Evolutionary conservation across 2,888 invertebrate genomes (phyloP).

Genomic region (Macrophya annulata): DNA sequence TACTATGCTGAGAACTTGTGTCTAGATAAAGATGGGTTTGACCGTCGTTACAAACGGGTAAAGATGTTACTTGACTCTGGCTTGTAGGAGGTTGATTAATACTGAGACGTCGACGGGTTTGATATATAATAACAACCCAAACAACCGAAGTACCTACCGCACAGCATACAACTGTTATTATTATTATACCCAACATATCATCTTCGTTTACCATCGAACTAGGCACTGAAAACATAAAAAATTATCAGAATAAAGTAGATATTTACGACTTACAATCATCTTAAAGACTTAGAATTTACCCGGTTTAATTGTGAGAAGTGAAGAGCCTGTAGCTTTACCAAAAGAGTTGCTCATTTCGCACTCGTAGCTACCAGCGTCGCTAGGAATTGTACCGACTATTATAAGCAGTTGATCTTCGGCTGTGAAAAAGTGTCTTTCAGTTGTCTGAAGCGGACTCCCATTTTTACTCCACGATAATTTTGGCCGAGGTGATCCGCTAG

Average conservation of each 20-base stretch:
- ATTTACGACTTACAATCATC: not conserved
- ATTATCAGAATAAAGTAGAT: not conserved
- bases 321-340: constrained; percentile 88
- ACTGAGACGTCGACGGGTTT: constrained; percentile 87
- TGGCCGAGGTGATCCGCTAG: constrained; percentile 92
- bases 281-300: constrained; percentile 76
- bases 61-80: constrained; percentile 5
- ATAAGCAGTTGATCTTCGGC: constrained; percentile 93
- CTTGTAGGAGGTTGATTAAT: constrained; percentile 78
- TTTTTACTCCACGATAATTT: constrained; percentile 93
- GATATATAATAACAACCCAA: constrained; percentile 95
- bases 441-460: constrained; percentile 86
- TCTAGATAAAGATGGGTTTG: constrained; percentile 81
- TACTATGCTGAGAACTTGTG: constrained; percentile 89
- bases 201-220: constrained; percentile 84
- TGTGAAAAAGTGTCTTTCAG: constrained; percentile 93
- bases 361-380: constrained; percentile 93
- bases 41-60: constrained; percentile 68
- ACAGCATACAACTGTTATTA: constrained; percentile 94
- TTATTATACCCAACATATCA: constrained; percentile 92
- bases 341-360: constrained; percentile 94
- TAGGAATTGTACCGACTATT: constrained; percentile 89
- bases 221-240: constrained; percentile 74
- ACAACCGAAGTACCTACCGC: constrained; percentile 95
- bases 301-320: constrained; percentile 87